Base-by-base conservation (phyloP, 2,797 vertebrate genomes). In the Carduelis carduelis region DNA sequence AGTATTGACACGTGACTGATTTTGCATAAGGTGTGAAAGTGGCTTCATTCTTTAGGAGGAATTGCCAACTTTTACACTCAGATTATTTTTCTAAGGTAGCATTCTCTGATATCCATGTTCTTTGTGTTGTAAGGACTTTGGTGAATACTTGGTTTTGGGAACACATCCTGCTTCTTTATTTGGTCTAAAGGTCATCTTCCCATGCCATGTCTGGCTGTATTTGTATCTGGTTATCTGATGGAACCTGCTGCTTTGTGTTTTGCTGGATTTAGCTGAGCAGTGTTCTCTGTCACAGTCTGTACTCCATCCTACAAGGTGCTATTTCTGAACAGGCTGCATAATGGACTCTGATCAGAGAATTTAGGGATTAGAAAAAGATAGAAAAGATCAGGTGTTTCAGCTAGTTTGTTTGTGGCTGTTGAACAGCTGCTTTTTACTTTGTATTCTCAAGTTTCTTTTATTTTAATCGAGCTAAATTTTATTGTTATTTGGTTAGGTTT, bases 281-380 rank as follows among this genome's bases (percentile, higher is more conserved):
- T 86, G 41, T 87, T 95, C 56, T 66, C 32, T 87, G 47, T 70
- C 60, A 32, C 55, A 80, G 46, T 92, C 49, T 94, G 44, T 93
- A 41, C 32, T 89, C 37, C 61, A 59, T 83, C 79, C 78, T 83
- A 72, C 71, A 89, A 84, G 50, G 39, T 90, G 14, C 72, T 90
- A 14, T 95, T 95, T 94, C 55, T 93, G 71, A 83, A 46, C 65
- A 83, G 52, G 39, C 52, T 92, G 78, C 89, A 63, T 90, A 94
- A 92, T 26, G 53, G 56, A 56, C 88, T 75, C 47, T 1, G 1
- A 28, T 44, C 52, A 11, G 63, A 82, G 35, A 70, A 76, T 74
- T 63, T 49, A 60, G 52, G 49, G 47, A 59, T 72, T 49, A 64
- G 78, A 60, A 84, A 79, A 84, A 19, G 55, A 82, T 74, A 47